These are phyloP conservation scores for Chloroceryle inda DNA, from an alignment of 2,797 vertebrate genomes.

Conservation along the genomic window DNA sequence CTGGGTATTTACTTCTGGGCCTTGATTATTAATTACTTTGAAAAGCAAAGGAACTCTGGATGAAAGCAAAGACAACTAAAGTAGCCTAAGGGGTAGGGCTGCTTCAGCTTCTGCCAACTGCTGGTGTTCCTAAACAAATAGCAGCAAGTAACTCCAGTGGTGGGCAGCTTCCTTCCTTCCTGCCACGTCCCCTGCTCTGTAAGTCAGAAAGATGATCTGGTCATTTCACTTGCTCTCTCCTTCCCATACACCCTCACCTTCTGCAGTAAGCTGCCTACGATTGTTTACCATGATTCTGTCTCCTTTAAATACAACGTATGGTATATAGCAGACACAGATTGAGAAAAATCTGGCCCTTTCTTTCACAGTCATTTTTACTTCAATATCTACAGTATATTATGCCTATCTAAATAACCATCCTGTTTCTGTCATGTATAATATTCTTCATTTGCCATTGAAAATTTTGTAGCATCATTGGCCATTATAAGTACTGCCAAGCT, in stretches of 20 bases:
- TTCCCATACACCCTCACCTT: background rate
- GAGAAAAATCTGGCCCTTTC: conserved; percentile 53
- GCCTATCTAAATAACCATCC: conserved; percentile 45
- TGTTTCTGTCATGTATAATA: background rate
- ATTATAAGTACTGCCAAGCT: conserved; percentile 17
- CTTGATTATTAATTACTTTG: background rate
- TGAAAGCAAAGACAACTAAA: background rate
- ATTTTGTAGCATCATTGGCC: conserved; percentile 17
- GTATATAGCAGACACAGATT: conserved; percentile 43
- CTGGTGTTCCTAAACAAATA: background rate
- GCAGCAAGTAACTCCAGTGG: background rate
- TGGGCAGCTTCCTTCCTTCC: background rate
- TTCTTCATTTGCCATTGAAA: background rate
- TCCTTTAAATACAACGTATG: conserved; percentile 41
- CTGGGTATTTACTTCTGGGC: background rate
- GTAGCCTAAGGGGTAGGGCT: background rate
- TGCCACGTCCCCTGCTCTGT: background rate
- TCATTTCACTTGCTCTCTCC: background rate
- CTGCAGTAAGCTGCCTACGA: background rate
- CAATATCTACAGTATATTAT: conserved; percentile 42
- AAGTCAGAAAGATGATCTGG: background rate
- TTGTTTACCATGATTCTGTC: background rate
- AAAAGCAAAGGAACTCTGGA: background rate
- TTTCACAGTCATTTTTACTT: conserved; percentile 35
- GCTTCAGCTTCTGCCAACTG: background rate